These are phyloP conservation scores for Aselliscus stoliczkanus DNA, from an alignment of 2,797 vertebrate genomes.

Conservation along the genomic window DNA sequence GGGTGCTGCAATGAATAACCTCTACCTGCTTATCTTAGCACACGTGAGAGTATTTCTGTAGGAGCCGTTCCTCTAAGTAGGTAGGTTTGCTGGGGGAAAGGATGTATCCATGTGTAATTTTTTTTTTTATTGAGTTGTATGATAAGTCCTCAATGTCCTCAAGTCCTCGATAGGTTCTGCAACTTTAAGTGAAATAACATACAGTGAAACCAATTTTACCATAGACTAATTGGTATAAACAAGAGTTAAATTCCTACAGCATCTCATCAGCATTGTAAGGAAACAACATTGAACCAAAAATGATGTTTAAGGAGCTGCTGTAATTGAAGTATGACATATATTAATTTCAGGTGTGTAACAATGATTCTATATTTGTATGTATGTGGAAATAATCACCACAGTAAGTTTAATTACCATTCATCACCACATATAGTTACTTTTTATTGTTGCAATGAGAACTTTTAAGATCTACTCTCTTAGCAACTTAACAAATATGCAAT, in stretches of 20 bases:
- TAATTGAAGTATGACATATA: not conserved
- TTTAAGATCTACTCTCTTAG: not conserved
- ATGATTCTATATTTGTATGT: not conserved
- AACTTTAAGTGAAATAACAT: too few species aligned
- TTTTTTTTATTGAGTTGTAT: not conserved
- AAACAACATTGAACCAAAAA: not conserved
- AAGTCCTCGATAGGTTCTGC: too few species aligned
- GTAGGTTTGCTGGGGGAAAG: not conserved
- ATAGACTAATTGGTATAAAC: too few species aligned
- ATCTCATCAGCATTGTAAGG: not conserved
- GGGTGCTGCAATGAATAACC: not conserved
- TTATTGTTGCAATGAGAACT: not conserved
- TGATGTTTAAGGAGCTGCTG: not conserved
- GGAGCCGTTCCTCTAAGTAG: not conserved
- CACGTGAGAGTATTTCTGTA: not conserved
- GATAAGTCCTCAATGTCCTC: too few species aligned
- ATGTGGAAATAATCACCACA: not conserved
- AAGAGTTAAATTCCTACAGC: not conserved
- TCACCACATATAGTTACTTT: not conserved
- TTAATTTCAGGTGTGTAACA: not conserved
- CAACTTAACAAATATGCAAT: not conserved
- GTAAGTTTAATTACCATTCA: not conserved
- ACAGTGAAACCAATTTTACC: too few species aligned
- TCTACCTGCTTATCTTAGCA: not conserved
- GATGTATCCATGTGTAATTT: not conserved